Conservation (phyloP, 2,888 invertebrate species). For the Troides oblongomaculatus region DNA sequence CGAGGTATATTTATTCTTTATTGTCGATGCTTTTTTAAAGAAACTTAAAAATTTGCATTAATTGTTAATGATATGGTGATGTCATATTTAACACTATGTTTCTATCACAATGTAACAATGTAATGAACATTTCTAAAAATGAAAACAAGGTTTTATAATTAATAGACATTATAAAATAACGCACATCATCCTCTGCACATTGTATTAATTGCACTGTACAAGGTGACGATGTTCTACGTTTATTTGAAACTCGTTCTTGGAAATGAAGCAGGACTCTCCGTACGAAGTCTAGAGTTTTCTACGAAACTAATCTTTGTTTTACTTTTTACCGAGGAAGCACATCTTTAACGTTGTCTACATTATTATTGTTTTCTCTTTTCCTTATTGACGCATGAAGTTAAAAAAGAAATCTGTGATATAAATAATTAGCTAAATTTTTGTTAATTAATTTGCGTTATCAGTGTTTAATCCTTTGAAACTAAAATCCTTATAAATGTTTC, state of each 20-base stretch:
- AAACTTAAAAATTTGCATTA: too few species aligned
- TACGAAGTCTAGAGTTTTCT: slow-evolving; percentile 54
- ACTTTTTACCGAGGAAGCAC: slow-evolving; percentile 50
- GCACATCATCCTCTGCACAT: neutral
- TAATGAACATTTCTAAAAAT: neutral
- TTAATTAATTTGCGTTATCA: neutral
- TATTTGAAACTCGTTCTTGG: slow-evolving; percentile 48
- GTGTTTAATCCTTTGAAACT: too few species aligned
- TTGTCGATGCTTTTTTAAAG: neutral
- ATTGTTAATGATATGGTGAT: neutral
- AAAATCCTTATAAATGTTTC: neutral
- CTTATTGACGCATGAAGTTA: neutral
- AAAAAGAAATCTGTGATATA: neutral
- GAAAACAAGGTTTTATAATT: too few species aligned
- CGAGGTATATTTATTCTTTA: neutral
- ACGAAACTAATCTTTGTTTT: slow-evolving; percentile 50
- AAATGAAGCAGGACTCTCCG: slow-evolving; percentile 56
- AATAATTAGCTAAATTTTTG: neutral
- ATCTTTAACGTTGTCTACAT: slow-evolving; percentile 19
- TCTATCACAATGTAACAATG: neutral
- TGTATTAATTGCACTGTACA: slow-evolving; percentile 37
- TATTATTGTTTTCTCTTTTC: slow-evolving; percentile 15
- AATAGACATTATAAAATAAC: neutral
- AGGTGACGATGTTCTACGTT: slow-evolving; percentile 39
- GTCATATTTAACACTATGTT: too few species aligned